A percentile compares a stretch with the other conserved stretches of the same genome.
These are phyloP conservation scores for Ispidina lecontei DNA, from an alignment of 2,797 vertebrate species.

Conservation along the genomic window DNA sequence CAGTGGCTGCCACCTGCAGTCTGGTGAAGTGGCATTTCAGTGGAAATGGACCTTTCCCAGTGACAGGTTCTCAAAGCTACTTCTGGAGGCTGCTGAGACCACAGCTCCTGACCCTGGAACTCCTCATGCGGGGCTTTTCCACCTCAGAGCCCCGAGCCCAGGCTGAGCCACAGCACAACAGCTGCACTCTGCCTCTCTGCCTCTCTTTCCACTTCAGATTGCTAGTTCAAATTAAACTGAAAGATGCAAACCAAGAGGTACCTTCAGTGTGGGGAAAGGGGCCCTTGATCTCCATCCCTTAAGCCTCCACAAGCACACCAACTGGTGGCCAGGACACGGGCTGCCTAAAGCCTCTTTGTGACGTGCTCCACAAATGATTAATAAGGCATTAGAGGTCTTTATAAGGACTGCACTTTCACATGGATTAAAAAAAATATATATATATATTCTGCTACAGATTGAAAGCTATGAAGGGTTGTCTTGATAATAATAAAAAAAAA, in stretches of 20 bases:
- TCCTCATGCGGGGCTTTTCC: not conserved
- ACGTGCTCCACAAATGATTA: conserved; percentile 25
- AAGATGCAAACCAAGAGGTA: not conserved
- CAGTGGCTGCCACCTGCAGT: fast-evolving
- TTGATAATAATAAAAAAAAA: not conserved
- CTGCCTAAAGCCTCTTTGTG: conserved; percentile 42
- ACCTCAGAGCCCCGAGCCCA: not conserved
- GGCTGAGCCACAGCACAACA: not conserved
- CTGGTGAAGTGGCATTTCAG: not conserved
- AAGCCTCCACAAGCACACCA: not conserved
- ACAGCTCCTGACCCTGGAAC: not conserved
- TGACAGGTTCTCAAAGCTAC: not conserved
- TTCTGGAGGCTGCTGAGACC: not conserved
- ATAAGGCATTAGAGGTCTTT: conserved; percentile 33
- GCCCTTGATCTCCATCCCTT: not conserved
- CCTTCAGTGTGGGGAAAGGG: not conserved
- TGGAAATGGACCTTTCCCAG: not conserved
- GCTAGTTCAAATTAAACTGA: not conserved
- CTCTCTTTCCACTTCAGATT: not conserved
- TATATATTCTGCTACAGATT: conserved; percentile 49
- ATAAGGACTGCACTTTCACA: conserved; percentile 36
- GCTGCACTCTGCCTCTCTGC: not conserved
- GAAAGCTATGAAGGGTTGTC: conserved; percentile 38
- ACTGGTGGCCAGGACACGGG: not conserved
- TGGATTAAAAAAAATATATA: conserved; percentile 30